Conservation (phyloP, 37 sponge, comb jelly and placozoan genomes). For the Chondrosia reniformis region DNA sequence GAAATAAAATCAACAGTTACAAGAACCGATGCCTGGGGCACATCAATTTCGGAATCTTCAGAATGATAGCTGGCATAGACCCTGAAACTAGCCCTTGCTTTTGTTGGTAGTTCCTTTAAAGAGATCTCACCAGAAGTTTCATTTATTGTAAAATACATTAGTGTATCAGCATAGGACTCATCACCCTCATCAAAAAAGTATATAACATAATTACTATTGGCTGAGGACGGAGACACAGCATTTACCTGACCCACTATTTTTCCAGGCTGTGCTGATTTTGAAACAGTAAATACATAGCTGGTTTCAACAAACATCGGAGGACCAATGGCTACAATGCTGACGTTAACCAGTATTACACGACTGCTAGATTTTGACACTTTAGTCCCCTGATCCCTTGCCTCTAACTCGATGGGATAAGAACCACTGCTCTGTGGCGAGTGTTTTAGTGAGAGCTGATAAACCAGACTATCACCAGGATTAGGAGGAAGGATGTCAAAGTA, state of each 20-base stretch:
- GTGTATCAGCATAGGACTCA: neutral
- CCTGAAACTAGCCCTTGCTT: neutral
- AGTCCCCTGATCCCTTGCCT: neutral
- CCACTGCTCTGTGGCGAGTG: neutral
- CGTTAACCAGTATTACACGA: neutral
- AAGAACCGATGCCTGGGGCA: neutral
- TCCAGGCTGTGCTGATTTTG: neutral
- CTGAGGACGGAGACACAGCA: neutral
- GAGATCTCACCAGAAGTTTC: neutral
- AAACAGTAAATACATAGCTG: neutral
- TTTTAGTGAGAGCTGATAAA: neutral
- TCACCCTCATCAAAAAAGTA: conserved; percentile 1
- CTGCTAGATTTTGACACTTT: neutral
- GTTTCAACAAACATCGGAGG: neutral
- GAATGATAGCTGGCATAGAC: neutral
- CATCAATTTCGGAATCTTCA: neutral
- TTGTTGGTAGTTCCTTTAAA: neutral
- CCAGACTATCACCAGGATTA: neutral
- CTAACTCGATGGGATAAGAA: neutral
- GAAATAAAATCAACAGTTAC: neutral
- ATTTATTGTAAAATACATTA: neutral
- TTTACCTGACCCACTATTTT: neutral
- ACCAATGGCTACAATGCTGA: neutral
- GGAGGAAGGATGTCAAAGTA: conserved; percentile 25
- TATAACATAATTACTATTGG: neutral